Evolutionary conservation across 2,797 vertebrate species (phyloP), one percentile per base, ranked within the genome.

Genomic region (Taeniopygia guttata): DNA sequence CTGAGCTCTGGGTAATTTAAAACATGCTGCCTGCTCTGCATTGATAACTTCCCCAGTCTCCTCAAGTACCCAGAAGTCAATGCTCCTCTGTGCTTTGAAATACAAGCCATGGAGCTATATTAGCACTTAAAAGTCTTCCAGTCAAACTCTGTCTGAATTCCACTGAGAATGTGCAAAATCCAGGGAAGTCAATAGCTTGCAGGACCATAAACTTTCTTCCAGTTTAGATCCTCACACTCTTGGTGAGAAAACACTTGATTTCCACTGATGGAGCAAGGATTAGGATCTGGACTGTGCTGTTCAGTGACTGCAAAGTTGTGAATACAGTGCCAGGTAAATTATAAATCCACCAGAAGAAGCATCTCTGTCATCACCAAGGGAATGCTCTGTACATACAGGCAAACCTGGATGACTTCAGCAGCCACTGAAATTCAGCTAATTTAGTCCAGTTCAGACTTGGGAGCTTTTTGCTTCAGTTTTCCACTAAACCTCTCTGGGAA

Each of bases 21-120:
- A 92, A 79, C 70, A 74, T 15, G 64, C 79, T 82, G 93, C 32
- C 95, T 94, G 94, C 60, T 91, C 87, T 88, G 91, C 93, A 95
- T 84, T 95, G 95, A 95, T 96, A 96, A 92, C 80, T 97, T 94
- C 34, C 4, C 7, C 26, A 69, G 81, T 73, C 60, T 82, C 80
- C 75, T 80, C 22, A 94, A 94, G 74, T 48, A 84, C 87, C 64
- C 83, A 90, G 70, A 87, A 96, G 85, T 91, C 94, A 87, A 20
- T 67, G 85, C 56, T 78, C 29, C 89, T 87, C 56, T 64, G 48
- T 82, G 89, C 89, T 96, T 93, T 93, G 95, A 95, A 95, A 96
- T 68, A 87, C 38, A 89, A 87, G 67, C 76, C 43, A 48, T 5
- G 63, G 87, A 92, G 87, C 87, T 72, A 64, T 16, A 91, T 90